Evolutionary conservation across 1,140 invertebrate genomes (phyloP), one percentile per base, ranked within the genome.

Genomic region (Saccostrea cuccullata): DNA sequence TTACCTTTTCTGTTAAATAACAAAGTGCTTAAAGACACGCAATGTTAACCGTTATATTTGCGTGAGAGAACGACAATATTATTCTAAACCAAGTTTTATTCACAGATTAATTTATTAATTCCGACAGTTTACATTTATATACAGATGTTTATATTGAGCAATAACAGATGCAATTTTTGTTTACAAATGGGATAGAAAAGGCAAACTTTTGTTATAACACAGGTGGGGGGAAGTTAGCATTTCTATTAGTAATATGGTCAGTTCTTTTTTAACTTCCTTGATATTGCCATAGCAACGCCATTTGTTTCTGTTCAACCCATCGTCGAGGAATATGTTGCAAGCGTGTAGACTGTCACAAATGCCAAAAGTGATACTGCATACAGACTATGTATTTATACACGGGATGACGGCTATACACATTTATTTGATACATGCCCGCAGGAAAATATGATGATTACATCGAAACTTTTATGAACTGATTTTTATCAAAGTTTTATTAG

Each of bases 91-190:
- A 47, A 47, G 47, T 47, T 47, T 47, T 47, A 47, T 64, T 20
- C 26, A 4, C 70, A 77, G 70, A 77, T 77, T 77, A 77, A 77
- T 77, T 77, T 77, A 77, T 77, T 36, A 77, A 77, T 30, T 77
- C 70, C 70, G 70, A 77, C 70, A 77, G 70, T 77, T 77, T 77
- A 77, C 70, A 40, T 77, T 77, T 77, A 77, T 26, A 77, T 77
- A 77, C 70, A 30, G 70, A 77, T 77, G 70, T 77, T 77, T 77
- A 77, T 26, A 77, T 26, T 77, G 26, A 77, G 70, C 70, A 77
- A 77, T 77, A 77, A 77, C 70, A 77, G 70, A 77, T 77, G 70
- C 70, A 77, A 77, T 77, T 77, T 77, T 77, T 77, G 70, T 77
- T 77, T 77, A 77, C 70, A 36, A 77, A 30, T 77, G 26, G 26